Evolutionary conservation across 2,797 vertebrate genomes (phyloP), one percentile per base, ranked within the genome.

Genomic region (Artibeus lituratus): DNA sequence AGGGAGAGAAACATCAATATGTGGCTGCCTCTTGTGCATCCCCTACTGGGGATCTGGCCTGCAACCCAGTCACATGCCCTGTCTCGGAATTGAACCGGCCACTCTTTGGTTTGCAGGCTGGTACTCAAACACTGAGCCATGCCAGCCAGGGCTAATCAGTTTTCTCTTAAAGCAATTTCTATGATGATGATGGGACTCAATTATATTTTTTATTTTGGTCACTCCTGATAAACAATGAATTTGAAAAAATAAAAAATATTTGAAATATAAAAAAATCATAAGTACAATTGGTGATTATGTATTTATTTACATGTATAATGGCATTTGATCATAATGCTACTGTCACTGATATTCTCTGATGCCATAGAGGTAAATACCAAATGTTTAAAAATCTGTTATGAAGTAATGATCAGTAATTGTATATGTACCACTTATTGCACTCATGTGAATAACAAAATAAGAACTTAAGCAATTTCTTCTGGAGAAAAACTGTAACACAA

Each of bases 391-490:
- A 93, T 65, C 10, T 67, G 32, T 67, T 67, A 62, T 62, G 29
- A 87, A 74, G 29, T 87, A 76, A 73, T 72, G 7, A 74, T 92
- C 26, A 73, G n/a, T 96, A n/a, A 76, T 39, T 69, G 16, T 74
- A 5, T 87, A 19, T 65, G 69, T n/a, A 87, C 53, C 39, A 72
- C 24, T 93, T 91, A 90, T 1, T 94, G 21, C 10, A 53, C 29
- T 87, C 26, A 84, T n/a, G 39, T 6, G 4, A 87, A 73, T 51
- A 83, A 74, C 18, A 86, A 92, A 92, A 35, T 91, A 87, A 89
- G 74, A 91, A 90, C 49, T 85, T n/a, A 83, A 73, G n/a, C 24
- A 73, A n/a, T 88, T 91, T 91, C 44, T 90, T 73, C 16, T 81
- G 59, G 7, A 37, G 8, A 59, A 90, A 90, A 95, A 78, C 70